Evolutionary conservation across 2,113 vertebrate genomes (phyloP).

Genomic region (Camelus bactrianus): DNA sequence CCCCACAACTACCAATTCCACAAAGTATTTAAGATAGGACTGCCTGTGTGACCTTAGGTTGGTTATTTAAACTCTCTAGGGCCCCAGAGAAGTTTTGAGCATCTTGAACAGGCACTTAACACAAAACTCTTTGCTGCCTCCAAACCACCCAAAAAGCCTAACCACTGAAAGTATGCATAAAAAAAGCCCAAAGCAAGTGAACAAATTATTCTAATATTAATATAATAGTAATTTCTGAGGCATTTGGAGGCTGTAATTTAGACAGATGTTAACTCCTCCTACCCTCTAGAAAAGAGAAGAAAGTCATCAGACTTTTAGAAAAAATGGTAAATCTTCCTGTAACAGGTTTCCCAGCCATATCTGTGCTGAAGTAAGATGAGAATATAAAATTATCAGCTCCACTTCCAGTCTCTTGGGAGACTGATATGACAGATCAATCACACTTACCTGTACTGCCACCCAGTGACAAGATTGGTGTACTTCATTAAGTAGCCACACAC

Average conservation of each 20-base stretch:
- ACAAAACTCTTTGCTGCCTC: not conserved
- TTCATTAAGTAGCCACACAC: constrained; percentile 98
- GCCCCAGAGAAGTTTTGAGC: not conserved
- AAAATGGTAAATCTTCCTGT: not conserved
- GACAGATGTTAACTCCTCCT: not conserved
- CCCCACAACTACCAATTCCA: constrained; percentile 1
- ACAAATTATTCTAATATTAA: not conserved
- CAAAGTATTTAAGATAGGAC: not conserved
- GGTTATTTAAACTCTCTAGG: not conserved
- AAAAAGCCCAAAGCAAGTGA: not conserved
- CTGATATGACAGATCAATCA: not conserved
- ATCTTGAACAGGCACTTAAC: not conserved
- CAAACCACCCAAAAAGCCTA: not conserved
- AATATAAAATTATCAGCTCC: not conserved
- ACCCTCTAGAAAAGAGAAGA: not conserved
- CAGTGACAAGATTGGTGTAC: constrained; percentile 99
- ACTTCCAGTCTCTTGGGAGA: not conserved
- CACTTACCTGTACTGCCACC: constrained; percentile 98
- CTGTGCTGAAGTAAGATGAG: not conserved
- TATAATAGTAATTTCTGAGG: not conserved
- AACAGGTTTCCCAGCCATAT: not conserved
- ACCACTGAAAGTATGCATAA: not conserved
- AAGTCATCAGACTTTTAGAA: not conserved
- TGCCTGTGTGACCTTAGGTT: not conserved
- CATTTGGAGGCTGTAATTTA: not conserved